Evolutionary conservation across 2,113 vertebrate species (phyloP).

Genomic region (Orcinus orca): DNA sequence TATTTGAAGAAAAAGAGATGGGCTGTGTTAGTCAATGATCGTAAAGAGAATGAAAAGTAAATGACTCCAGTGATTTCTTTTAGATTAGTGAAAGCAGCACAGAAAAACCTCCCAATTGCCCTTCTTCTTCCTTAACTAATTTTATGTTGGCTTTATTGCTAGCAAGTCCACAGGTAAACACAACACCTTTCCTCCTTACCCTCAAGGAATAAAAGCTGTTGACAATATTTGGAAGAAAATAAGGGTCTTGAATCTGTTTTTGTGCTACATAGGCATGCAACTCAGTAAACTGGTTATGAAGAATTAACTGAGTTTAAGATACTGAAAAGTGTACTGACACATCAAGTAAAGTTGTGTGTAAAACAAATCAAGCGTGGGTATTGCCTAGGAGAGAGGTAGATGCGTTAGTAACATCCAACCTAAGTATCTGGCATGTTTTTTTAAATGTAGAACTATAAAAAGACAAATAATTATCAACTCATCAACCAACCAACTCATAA

Average conservation of each 20-base stretch:
- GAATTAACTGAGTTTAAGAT: conserved; percentile 71
- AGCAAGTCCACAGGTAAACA: conserved; percentile 73
- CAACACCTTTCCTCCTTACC: conserved; percentile 75
- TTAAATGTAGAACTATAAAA: not conserved
- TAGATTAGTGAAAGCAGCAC: conserved; percentile 72
- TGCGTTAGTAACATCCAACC: not conserved
- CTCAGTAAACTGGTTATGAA: conserved; percentile 74
- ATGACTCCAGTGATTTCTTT: conserved; percentile 72
- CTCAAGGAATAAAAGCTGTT: conserved; percentile 77
- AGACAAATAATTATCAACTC: not conserved
- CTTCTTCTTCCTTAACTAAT: conserved; percentile 79
- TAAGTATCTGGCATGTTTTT: not conserved
- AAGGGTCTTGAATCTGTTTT: conserved; percentile 74
- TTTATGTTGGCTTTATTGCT: conserved; percentile 80
- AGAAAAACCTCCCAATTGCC: conserved; percentile 76
- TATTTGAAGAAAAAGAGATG: conserved; percentile 77
- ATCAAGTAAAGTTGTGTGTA: conserved; percentile 55
- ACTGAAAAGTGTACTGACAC: conserved; percentile 56
- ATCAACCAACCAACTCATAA: not conserved
- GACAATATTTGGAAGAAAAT: conserved; percentile 74
- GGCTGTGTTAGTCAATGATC: conserved; percentile 75
- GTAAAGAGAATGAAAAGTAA: conserved; percentile 74
- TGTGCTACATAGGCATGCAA: conserved; percentile 56
- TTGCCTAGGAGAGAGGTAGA: conserved; percentile 2
- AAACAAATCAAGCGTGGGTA: conserved; percentile 47